These are phyloP conservation scores for Timandra comae DNA, from an alignment of 2,888 invertebrate species.

Conservation along the genomic window DNA sequence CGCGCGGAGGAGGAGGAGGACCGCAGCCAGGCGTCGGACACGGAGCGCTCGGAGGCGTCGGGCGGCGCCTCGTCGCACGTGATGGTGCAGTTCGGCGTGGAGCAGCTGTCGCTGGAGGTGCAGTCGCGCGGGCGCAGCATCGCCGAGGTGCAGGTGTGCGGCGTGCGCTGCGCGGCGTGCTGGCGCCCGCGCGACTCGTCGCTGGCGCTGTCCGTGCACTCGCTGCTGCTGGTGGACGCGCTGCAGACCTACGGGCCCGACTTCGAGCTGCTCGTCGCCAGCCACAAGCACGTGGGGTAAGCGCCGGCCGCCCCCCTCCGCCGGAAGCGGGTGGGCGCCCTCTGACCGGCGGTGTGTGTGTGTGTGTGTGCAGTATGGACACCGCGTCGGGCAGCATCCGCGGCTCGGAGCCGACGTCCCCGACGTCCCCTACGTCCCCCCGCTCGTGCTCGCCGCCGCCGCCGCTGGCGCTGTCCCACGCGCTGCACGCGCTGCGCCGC, in stretches of 20 bases:
- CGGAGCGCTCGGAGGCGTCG: slow-evolving; percentile 53
- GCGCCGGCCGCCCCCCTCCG: slow-evolving; percentile 10
- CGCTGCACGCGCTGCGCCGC: slow-evolving; percentile 39
- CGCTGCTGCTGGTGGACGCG: slow-evolving; percentile 94
- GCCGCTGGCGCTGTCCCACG: slow-evolving; percentile 53
- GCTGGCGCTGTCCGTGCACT: slow-evolving; percentile 92
- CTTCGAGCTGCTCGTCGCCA: slow-evolving; percentile 95
- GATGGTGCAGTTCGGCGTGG: slow-evolving; percentile 90
- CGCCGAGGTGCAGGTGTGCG: slow-evolving; percentile 94
- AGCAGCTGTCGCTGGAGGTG: slow-evolving; percentile 90
- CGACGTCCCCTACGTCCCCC: slow-evolving; percentile 80
- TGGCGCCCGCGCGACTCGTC: slow-evolving; percentile 85
- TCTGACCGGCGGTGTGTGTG: too few relatives aligned
- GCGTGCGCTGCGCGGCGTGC: slow-evolving; percentile 86
- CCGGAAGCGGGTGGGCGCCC: too few relatives aligned
- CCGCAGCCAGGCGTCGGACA: slow-evolving; percentile 58
- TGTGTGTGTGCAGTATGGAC: slow-evolving; percentile 83
- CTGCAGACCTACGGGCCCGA: slow-evolving; percentile 96
- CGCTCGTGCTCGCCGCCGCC: slow-evolving; percentile 75
- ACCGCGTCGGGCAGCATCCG: slow-evolving; percentile 93
- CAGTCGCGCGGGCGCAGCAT: slow-evolving; percentile 92
- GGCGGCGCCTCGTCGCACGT: slow-evolving; percentile 78
- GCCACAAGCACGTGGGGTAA: slow-evolving; percentile 94
- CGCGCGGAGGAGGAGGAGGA: slow-evolving; percentile 38
- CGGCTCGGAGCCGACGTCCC: slow-evolving; percentile 95